Evolutionary conservation across 2,888 invertebrate genomes (phyloP), one percentile per base, ranked within the genome.

Genomic region (Drosophila tanythrix): DNA sequence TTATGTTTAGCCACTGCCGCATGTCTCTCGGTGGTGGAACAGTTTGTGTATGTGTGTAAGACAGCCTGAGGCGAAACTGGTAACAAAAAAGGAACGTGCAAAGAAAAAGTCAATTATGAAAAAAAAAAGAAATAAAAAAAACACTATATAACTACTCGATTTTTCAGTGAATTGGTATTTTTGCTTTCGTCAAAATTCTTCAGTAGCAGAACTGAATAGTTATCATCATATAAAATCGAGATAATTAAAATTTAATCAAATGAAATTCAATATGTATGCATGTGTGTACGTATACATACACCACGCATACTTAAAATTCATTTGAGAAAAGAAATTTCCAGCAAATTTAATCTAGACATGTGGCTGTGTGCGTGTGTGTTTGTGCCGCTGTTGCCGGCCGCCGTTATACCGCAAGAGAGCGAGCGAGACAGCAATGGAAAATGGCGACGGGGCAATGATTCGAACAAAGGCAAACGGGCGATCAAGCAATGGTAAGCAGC

Each of bases 171-270:
- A 70, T 92, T 93, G 92, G 92, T 92, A 93, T 92, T 92, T 91
- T 80, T 84, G 73, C 62, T 92, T 48, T 93, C 93, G 81, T 91
- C 93, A 93, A 83, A 78, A 68, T 74, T 84, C 77, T 87, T 93
- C 93, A 92, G 93, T 92, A 93, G 93, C 93, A 93, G 93, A 93
- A 93, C 93, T 93, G 93, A 77, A 81, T 79, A 36, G 40, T 53
- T 74, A 79, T 93, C 92, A 92, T 92, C 93, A 92, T 91, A 57
- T 51, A 78, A 81, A 90, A 89, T 81, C 82, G 76, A 89, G 74
- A 53, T 58, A 43, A 38, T 31, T 38, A 40, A n/a, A 69, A 56
- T 36, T 55, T 27, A 65, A 57, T 57, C 40, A 76, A 59, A 60
- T 50, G 48, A 57, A 64, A 70, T 52, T 52, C 57, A 65, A 64